Base-by-base conservation (phyloP, 2,888 invertebrate genomes). In the Aporophyla lueneburgensis region DNA sequence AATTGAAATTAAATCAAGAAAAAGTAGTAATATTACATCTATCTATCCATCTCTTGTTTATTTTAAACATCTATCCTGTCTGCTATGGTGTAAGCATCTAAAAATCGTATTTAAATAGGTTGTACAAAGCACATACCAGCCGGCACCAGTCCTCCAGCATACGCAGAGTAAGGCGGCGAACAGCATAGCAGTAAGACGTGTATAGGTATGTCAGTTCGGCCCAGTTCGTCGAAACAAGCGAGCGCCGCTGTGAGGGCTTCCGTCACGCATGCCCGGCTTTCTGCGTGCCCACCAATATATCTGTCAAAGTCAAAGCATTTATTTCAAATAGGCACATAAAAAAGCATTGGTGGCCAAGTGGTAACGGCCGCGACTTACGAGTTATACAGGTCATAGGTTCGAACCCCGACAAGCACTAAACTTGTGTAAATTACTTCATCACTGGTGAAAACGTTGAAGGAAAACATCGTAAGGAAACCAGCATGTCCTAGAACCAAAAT, bases 201-300 rank as follows among this genome's bases (percentile, higher is more conserved):
- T 87, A 98, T 97, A 0, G 97, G 97, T 43, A 97, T 92, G 33
- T 96, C 96, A 0, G 94, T 93, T 0, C 97, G 95, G 80, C 98
- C 98, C 10, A 99, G 96, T 93, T 99, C 99, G 86, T 99, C 99
- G 86, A 99, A 98, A 91, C 99, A 99, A 40, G 98, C 97, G 27
- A 99, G 94, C 0, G 98, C 98, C 3, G 99, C 98, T 0, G 99
- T 98, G 67, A 99, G 96, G 0, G 99, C 99, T 95, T 99, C 99
- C 0, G 98, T 98, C 72, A 99, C 97, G 92, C 99, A 99, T 0
- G 99, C 99, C 89, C 98, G 98, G 21, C 98, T 98, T 94, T 99
- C 99, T 69, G 99, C 98, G 84, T 98, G 98, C 0, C 99, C 99
- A 0, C 99, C 99, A 66, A 98, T 97, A 92, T 98, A 97, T 90